Percentiles rank a stretch among this genome's conserved stretches.
Conservation (phyloP, 2,888 invertebrate genomes). For the Ptychoptera albimana region DNA sequence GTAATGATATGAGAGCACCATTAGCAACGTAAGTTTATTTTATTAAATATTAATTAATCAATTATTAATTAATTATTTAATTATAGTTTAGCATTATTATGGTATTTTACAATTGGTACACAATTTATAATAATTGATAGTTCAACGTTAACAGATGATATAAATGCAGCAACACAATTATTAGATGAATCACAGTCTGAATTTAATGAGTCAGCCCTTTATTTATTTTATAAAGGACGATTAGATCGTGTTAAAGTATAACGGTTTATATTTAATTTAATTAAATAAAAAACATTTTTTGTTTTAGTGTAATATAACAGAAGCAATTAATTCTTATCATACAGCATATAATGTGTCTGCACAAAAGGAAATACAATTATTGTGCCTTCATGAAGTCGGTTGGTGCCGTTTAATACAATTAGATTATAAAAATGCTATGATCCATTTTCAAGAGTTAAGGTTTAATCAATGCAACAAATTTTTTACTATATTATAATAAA, state of each 20-base stretch:
- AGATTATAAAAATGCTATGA: conserved; percentile 36
- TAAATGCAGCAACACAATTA: conserved; percentile 34
- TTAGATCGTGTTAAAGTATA: conserved; percentile 42
- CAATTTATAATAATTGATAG: conserved; percentile 47
- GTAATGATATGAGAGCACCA: conserved; percentile 49
- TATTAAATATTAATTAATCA: not conserved
- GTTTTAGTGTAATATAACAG: conserved; percentile 39
- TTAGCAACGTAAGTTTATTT: conserved; percentile 39
- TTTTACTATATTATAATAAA: too few relatives aligned
- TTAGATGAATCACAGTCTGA: conserved; percentile 36
- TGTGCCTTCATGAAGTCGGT: conserved; percentile 33
- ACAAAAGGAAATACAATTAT: conserved; percentile 45
- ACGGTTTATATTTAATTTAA: not conserved
- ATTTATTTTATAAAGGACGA: conserved; percentile 48
- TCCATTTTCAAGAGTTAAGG: conserved; percentile 37
- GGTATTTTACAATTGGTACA: conserved; percentile 53
- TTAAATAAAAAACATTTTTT: conserved; percentile 2
- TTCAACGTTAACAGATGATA: conserved; percentile 40
- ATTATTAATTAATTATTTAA: conserved; percentile 1
- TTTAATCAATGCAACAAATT: too few relatives aligned
- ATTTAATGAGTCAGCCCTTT: conserved; percentile 44
- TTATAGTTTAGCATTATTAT: conserved; percentile 38
- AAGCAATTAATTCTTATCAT: conserved; percentile 39
- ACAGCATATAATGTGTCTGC: conserved; percentile 38
- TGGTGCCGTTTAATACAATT: conserved; percentile 49